phyloP scores from a whole-genome alignment of 35 echinoderm and acorn worm species.

The Eucidaris tribuloides region DNA sequence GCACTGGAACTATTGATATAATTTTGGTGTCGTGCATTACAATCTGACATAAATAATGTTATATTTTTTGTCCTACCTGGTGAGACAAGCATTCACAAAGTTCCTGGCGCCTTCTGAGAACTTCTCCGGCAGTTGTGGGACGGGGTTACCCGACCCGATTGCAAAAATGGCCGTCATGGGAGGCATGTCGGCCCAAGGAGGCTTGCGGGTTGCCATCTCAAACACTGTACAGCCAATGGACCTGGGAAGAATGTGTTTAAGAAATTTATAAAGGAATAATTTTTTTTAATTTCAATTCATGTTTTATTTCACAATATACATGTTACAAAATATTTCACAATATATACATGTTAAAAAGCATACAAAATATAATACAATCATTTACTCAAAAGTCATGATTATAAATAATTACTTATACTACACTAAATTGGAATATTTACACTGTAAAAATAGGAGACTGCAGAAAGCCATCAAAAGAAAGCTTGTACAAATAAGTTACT shows the following conservation, averaged over 20 bases:
- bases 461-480: too few relatives aligned
- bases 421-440: too few relatives aligned
- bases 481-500: too few relatives aligned
- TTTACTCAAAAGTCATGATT: too few relatives aligned
- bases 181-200: conserved; percentile 95
- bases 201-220: conserved; percentile 98
- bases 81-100: conserved; percentile 85
- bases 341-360: too few relatives aligned
- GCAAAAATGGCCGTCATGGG: conserved; percentile 98
- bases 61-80: conserved; percentile 49
- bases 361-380: too few relatives aligned
- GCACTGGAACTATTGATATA: too few relatives aligned
- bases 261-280: neutral
- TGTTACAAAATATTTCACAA: too few relatives aligned
- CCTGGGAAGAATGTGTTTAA: conserved; percentile 25
- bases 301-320: too few relatives aligned
- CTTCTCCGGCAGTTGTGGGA: conserved; percentile 80
- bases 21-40: neutral
- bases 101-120: conserved; percentile 75
- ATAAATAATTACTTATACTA: too few relatives aligned
- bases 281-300: too few relatives aligned
- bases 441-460: too few relatives aligned
- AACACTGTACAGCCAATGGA: conserved; percentile 97
- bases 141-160: conserved; percentile 75
- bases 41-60: neutral